Percentiles rank a stretch among this genome's conserved stretches.
phyloP scores from a whole-genome alignment of 2,888 invertebrate genomes.

The Nowickia ferox region DNA sequence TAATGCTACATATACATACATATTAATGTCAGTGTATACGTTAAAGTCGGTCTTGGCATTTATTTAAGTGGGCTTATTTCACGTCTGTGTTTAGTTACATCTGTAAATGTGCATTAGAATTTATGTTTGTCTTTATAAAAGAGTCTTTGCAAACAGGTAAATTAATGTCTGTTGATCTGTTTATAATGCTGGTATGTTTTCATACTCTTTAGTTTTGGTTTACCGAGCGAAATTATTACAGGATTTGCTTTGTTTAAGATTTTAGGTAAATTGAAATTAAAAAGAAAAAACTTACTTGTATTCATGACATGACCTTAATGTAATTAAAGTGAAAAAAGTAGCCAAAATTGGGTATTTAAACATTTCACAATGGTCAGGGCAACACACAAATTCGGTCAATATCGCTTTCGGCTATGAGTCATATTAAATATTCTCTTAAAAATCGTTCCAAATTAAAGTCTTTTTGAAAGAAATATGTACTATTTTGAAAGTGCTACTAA shows the following conservation, averaged over 20 bases:
- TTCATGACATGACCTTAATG: too few relatives aligned
- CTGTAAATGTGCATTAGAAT: too few relatives aligned
- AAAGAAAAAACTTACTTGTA: not conserved
- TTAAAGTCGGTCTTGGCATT: slow-evolving; percentile 3
- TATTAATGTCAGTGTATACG: not conserved
- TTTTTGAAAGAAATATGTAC: too few relatives aligned
- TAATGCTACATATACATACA: not conserved
- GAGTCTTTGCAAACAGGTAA: not conserved
- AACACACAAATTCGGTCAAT: too few relatives aligned
- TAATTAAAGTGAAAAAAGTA: too few relatives aligned
- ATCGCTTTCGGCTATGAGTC: too few relatives aligned
- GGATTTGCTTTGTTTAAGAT: not conserved
- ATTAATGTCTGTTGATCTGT: slow-evolving; percentile 29
- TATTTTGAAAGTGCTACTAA: too few relatives aligned
- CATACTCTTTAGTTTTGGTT: not conserved
- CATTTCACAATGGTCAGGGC: too few relatives aligned
- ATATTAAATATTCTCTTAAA: too few relatives aligned
- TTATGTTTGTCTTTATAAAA: not conserved
- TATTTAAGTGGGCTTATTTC: slow-evolving; percentile 33
- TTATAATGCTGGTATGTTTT: not conserved
- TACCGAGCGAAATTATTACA: not conserved
- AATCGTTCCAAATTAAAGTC: too few relatives aligned
- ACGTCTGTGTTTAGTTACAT: not conserved
- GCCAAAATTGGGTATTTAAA: too few relatives aligned
- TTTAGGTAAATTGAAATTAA: not conserved